Base-by-base conservation (phyloP, 2,113 vertebrate species). In the Butorides virescens region DNA sequence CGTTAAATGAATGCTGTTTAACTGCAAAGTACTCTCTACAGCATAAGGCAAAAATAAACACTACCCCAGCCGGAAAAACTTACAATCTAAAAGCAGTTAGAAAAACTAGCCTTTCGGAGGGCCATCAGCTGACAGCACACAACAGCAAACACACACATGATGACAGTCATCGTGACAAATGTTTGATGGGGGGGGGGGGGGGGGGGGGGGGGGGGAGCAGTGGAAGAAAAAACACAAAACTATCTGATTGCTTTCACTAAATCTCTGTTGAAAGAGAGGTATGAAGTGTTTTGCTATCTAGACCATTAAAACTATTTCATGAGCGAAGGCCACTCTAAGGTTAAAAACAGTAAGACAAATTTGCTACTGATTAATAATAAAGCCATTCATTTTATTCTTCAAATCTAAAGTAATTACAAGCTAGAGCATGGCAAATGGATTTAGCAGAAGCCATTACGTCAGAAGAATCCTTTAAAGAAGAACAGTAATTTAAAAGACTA, bases 331-430 rank as follows among this genome's bases (percentile, higher is more conserved):
- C 95, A 97, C 84, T 94, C 63, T 95, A 97, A 95, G 92, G 95
- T 97, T 97, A 97, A 97, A 95, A 98, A 98, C 93, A 96, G 92
- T 95, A 97, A 97, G 96, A 97, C 87, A 97, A 97, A 95, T 96
- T 96, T 98, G 92, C 86, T 94, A 86, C 92, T 97, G 94, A 97
- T 97, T 96, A 98, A 97, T 97, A 98, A 98, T 96, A 97, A 97
- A 98, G 95, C 84, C 95, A 97, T 97, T 97, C 92, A 94, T 97
- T 97, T 97, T 96, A 97, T 96, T 97, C 95, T 96, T 97, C 93
- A 97, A 95, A 97, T 97, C 90, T 96, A 95, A 98, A 97, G 95
- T 97, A 97, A 98, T 98, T 97, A 98, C 78, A 97, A 96, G 79
- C 82, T 91, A 93, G 84, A 90, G 85, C 97, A 97, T 96, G 86